Conservation (phyloP, 2,888 invertebrate species). For the Taphrorychus bicolor region DNA sequence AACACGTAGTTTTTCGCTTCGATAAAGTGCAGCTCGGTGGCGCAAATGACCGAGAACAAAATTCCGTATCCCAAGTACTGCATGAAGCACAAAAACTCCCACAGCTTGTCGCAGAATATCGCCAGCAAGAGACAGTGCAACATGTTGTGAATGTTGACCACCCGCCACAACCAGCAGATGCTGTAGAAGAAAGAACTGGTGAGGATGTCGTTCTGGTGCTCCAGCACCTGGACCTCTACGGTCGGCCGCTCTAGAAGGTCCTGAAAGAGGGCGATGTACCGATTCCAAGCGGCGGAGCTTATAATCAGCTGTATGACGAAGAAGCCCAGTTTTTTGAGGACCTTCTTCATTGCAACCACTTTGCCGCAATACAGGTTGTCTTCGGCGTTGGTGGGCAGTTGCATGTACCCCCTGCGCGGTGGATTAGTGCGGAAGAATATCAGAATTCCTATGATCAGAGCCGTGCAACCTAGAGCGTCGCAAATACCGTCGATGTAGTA, state of each 20-base stretch:
- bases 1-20: constrained; percentile 67
- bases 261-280: constrained; percentile 82
- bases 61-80: constrained; percentile 77
- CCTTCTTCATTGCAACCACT: constrained; percentile 70
- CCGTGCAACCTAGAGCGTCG: constrained; percentile 78
- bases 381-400: constrained; percentile 65
- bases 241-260: constrained; percentile 73
- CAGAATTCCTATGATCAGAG: constrained; percentile 73
- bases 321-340: constrained; percentile 69
- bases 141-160: constrained; percentile 80
- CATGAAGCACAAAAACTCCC: constrained; percentile 75
- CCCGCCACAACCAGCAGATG: constrained; percentile 77
- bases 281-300: constrained; percentile 83
- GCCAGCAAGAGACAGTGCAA: constrained; percentile 77
- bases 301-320: constrained; percentile 76
- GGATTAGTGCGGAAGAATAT: constrained; percentile 76
- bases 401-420: constrained; percentile 75
- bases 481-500: constrained; percentile 85
- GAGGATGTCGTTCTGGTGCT: constrained; percentile 68
- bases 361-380: constrained; percentile 70
- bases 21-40: constrained; percentile 76
- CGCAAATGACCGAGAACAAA: constrained; percentile 70
- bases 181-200: constrained; percentile 77
- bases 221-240: constrained; percentile 63
- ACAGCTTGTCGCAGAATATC: constrained; percentile 82